Conservation (phyloP, 2,797 vertebrate genomes). For the Gastrophryne carolinensis region DNA sequence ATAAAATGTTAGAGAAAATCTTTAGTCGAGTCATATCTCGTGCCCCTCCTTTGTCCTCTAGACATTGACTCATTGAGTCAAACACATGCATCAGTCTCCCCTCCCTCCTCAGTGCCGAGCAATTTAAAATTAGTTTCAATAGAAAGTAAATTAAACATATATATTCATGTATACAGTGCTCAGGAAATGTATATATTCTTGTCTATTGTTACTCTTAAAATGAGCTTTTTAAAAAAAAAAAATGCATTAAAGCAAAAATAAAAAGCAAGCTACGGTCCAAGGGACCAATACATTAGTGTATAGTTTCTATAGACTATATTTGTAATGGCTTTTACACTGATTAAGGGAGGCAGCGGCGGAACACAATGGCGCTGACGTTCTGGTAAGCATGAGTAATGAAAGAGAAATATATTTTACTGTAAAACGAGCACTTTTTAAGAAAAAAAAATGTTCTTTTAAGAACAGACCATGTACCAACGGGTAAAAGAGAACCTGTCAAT, state of each 20-base stretch:
- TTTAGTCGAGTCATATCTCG: no score
- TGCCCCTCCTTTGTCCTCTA: no score
- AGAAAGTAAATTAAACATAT: not conserved
- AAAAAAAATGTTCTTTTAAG: no score
- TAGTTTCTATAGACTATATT: conserved; percentile 55
- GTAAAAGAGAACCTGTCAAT: no score
- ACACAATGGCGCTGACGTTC: conserved; percentile 36
- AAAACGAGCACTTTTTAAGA: no score
- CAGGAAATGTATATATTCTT: conserved; percentile 55
- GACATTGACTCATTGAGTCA: no score
- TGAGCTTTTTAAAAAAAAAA: conserved; percentile 63
- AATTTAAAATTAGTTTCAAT: not conserved
- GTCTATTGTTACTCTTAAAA: conserved; percentile 55
- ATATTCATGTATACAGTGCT: conserved; percentile 14
- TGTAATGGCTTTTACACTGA: conserved; percentile 64
- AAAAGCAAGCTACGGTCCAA: conserved; percentile 51
- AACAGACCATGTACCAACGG: no score
- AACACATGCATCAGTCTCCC: no score
- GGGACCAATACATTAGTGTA: conserved; percentile 57
- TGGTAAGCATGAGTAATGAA: not conserved
- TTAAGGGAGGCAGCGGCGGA: conserved; percentile 58
- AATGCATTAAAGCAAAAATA: conserved; percentile 62
- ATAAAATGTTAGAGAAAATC: no score
- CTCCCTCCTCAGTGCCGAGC: no score
- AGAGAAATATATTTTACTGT: not conserved